phyloP scores from a whole-genome alignment of 2,888 invertebrate genomes.

The Yponomeuta cagnagella region DNA sequence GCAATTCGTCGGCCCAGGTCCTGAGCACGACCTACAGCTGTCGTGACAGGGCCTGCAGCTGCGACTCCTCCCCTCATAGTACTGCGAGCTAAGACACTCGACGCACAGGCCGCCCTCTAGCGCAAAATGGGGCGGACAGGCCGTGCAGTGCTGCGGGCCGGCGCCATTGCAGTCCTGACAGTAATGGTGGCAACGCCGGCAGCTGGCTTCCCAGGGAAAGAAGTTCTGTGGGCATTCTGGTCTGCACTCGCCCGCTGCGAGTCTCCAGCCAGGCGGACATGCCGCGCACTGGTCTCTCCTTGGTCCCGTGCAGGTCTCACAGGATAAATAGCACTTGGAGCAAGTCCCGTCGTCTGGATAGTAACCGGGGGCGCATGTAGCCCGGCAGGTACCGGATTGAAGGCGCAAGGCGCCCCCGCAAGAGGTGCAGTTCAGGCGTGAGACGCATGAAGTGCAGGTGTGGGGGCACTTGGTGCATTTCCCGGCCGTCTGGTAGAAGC shows the following conservation, averaged over 20 bases:
- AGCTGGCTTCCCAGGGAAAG: slow-evolving; percentile 88
- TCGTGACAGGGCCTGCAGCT: slow-evolving; percentile 82
- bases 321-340: slow-evolving; percentile 88
- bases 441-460: slow-evolving; percentile 85
- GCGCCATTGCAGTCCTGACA: slow-evolving; percentile 92
- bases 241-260: slow-evolving; percentile 88
- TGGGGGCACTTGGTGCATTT: slow-evolving; percentile 86
- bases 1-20: slow-evolving; percentile 83
- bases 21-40: slow-evolving; percentile 82
- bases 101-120: slow-evolving; percentile 82
- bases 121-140: slow-evolving; percentile 83
- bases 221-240: slow-evolving; percentile 90
- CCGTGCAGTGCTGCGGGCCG: slow-evolving; percentile 83
- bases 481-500: slow-evolving; percentile 84
- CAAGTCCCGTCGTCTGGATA: slow-evolving; percentile 91
- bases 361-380: slow-evolving; percentile 86
- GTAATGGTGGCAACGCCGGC: slow-evolving; percentile 91
- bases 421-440: slow-evolving; percentile 86
- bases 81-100: slow-evolving; percentile 84
- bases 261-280: slow-evolving; percentile 86
- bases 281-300: slow-evolving; percentile 89
- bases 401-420: slow-evolving; percentile 85
- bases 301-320: slow-evolving; percentile 89
- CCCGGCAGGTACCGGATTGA: slow-evolving; percentile 88
- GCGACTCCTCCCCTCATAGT: slow-evolving; percentile 81